Evolutionary conservation across 1,140 invertebrate species (phyloP).

Genomic region (Heterodera carotae): DNA sequence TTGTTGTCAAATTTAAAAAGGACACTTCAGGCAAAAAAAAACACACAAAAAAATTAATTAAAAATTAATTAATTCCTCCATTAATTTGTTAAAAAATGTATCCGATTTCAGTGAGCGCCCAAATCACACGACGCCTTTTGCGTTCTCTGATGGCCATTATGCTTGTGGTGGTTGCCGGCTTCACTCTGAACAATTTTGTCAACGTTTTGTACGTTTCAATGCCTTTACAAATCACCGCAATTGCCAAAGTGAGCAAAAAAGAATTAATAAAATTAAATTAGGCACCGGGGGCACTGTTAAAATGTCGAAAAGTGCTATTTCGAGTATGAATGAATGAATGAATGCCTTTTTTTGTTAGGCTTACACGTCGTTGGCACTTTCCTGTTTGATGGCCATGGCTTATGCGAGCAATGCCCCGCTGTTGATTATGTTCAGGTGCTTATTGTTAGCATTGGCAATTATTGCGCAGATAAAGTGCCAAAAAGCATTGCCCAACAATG

Average conservation of each 20-base stretch:
- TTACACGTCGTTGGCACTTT: not conserved
- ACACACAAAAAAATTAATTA: too few relatives aligned
- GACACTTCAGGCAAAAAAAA: not conserved
- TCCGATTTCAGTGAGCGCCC: not conserved
- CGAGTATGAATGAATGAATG: too few relatives aligned
- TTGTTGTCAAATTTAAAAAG: not conserved
- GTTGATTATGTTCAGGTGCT: not conserved
- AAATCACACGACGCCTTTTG: not conserved
- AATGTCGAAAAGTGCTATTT: too few relatives aligned
- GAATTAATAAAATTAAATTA: too few relatives aligned
- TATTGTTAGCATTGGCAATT: too few relatives aligned
- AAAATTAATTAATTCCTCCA: too few relatives aligned
- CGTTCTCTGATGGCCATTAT: constrained; percentile 10
- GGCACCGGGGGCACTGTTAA: not conserved
- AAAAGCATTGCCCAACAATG: too few relatives aligned
- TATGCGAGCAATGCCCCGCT: constrained; percentile 9
- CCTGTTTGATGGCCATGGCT: not conserved
- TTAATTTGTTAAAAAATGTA: not conserved
- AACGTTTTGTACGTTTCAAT: not conserved
- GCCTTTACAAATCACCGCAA: not conserved
- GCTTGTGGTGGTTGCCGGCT: not conserved
- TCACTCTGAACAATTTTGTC: not conserved
- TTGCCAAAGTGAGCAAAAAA: not conserved
- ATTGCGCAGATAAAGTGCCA: too few relatives aligned
- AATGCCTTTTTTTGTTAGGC: not conserved